Base-by-base conservation (phyloP, 2,113 vertebrate species). In the Lampris incognitus region DNA sequence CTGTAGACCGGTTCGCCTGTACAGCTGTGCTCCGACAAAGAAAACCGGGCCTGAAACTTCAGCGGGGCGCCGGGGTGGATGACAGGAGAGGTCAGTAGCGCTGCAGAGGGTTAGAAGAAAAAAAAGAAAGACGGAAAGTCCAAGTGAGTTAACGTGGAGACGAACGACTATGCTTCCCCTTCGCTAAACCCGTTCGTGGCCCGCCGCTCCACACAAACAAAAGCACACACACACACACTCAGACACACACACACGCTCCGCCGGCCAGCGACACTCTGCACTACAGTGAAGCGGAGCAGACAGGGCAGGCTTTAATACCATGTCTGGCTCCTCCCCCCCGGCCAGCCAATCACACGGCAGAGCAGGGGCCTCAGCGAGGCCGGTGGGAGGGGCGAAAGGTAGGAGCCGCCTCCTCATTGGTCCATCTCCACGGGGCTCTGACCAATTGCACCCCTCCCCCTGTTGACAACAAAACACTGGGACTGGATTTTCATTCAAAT, bases 401-500 rank as follows among this genome's bases (percentile, higher is more conserved):
- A 10, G 55, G 66, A 87, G 71, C 42, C 2, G 4, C 1, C 6
- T 79, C 76, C 9, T 1, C 58, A 94, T 94, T 95, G 93, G 94
- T 66, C 51, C 11, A 62, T 13, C 74, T 52, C 54, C 0, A 76
- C 79, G 67, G 54, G 79, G 86, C 73, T 82, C 73, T 66, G 84
- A 90, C 92, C 90, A 91, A 93, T 92, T 50, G 73, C 70, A 72
- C 84, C 89, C 91, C 76, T 78, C 79, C 91, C 91, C 91, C 90
- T 81, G 78, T 82, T 1, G 54, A 87, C 89, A 92, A 94, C 91
- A 92, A 92, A 92, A 92, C 89, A 92, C 84, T 71, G 88, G 87
- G 87, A 85, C 90, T 83, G 85, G 87, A 87, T 93, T 93, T 93
- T 94, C 91, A 94, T 95, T 95, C 93, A 95, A 94, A 95, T 94